Evolutionary conservation across 2,888 invertebrate genomes (phyloP), one percentile per base, ranked within the genome.

Genomic region (Gibbula magus): DNA sequence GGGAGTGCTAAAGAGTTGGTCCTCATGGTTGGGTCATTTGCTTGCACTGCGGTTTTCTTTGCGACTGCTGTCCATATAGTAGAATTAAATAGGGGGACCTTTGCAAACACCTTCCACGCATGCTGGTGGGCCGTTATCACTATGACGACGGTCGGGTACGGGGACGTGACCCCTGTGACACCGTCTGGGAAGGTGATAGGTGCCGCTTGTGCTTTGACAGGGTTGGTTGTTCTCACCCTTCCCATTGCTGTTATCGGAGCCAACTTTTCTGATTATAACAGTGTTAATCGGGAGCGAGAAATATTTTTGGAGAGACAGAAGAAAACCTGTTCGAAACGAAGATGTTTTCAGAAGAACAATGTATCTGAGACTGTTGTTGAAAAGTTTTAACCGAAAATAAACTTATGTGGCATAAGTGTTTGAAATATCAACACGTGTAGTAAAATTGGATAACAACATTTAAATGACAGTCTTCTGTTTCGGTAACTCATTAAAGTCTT

Each of bases 131-230:
- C 73, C 5, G 45, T 73, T 18, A 35, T 73, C n/a, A 73, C 73
- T n/a, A 73, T 73, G 73, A 73, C 73, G 45, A 73, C 73, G 20
- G 73, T 73, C 0, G 73, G 73, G 20, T 73, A 73, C 20, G 73
- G 73, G 10, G 73, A 73, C 35, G 13, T 73, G 20, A 18, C 29
- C 4, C 73, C 73, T 3, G 45, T 45, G 32, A 45, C n/a, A 3
- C 32, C 22, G 18, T 8, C 4, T 16, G 73, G 73, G 5, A 35
- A 20, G 13, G 73, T 45, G 73, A 45, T 73, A 45, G 73, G 32
- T 10, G 20, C 73, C 13, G 20, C 39, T 35, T 73, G 73, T 45
- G 73, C 73, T 39, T 18, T 73, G 73, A 39, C 35, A 39, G 73
- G 73, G 39, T n/a, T 73, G 73, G 20, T 73, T 3, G 32, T 73